Percentiles rank a stretch among this genome's conserved stretches.
Evolutionary conservation across 2,888 invertebrate species (phyloP).

Genomic region (Coecobrya sp.): DNA sequence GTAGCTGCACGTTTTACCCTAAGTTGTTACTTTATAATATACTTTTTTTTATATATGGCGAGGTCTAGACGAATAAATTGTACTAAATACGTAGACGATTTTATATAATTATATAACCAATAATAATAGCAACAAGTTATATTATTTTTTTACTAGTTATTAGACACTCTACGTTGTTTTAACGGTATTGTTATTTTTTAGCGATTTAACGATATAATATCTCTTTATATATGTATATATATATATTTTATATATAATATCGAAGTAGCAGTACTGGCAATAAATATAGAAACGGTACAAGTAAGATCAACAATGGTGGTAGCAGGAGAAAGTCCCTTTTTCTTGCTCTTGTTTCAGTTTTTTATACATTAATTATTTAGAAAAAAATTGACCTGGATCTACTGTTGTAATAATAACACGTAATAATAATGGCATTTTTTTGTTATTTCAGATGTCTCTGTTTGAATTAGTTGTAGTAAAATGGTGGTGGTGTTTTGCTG

Average conservation of each 20-base stretch:
- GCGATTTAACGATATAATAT: conserved; percentile 11
- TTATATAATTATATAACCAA: conserved; percentile 29
- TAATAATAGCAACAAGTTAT: conserved; percentile 25
- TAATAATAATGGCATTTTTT: conserved; percentile 20
- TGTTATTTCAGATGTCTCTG: conserved; percentile 18
- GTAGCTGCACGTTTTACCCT: neutral
- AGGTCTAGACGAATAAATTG: conserved; percentile 33
- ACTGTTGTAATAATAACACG: neutral
- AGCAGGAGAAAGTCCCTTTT: conserved; percentile 1
- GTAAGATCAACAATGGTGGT: conserved; percentile 47
- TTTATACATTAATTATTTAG: neutral
- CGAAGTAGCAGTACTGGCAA: conserved; percentile 42
- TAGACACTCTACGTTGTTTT: neutral
- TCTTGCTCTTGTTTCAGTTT: conserved; percentile 32
- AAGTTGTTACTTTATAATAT: neutral
- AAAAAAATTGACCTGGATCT: neutral
- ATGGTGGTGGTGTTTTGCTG: neutral
- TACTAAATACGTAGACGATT: neutral
- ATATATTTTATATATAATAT: neutral
- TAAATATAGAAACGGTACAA: conserved; percentile 24
- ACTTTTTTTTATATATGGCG: neutral
- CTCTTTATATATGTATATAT: neutral
- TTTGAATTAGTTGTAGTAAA: neutral
- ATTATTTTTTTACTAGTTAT: neutral
- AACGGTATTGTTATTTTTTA: neutral